These are phyloP conservation scores for Wasmannia auropunctata DNA, from an alignment of 1,140 invertebrate species.

Conservation along the genomic window DNA sequence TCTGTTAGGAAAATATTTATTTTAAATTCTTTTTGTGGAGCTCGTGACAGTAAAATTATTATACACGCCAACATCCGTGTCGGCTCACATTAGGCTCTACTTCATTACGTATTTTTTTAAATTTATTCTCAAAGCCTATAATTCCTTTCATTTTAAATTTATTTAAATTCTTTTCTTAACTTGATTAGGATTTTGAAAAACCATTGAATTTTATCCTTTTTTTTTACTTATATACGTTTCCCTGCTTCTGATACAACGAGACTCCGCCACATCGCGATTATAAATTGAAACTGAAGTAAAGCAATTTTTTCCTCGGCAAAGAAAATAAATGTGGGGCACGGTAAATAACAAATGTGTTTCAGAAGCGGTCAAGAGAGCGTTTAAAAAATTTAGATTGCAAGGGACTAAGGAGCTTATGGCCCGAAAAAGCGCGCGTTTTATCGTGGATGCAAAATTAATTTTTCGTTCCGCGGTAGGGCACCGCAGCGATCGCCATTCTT, in stretches of 20 bases:
- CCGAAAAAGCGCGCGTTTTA: conserved; percentile 11
- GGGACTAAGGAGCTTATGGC: background rate
- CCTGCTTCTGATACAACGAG: background rate
- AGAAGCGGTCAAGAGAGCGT: background rate
- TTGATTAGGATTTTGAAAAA: background rate
- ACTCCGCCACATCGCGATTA: background rate
- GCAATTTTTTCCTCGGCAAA: background rate
- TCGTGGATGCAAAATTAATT: conserved; percentile 51
- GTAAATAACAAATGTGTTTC: background rate
- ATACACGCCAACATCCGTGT: too few relatives aligned
- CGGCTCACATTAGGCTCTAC: too few relatives aligned
- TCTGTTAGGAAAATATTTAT: background rate
- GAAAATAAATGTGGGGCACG: background rate
- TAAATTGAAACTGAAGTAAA: background rate
- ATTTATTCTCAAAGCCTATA: too few relatives aligned
- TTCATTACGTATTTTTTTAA: too few relatives aligned
- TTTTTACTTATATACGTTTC: background rate
- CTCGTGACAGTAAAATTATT: too few relatives aligned
- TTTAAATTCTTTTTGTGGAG: background rate
- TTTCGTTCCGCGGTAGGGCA: conserved; percentile 38
- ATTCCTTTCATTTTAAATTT: too few relatives aligned
- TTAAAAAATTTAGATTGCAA: conserved; percentile 5
- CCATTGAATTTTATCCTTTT: background rate
- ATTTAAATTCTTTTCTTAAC: background rate
- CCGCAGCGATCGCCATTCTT: conserved; percentile 33